Conservation (phyloP, 2,113 vertebrate genomes). For the Ursus arctos region DNA sequence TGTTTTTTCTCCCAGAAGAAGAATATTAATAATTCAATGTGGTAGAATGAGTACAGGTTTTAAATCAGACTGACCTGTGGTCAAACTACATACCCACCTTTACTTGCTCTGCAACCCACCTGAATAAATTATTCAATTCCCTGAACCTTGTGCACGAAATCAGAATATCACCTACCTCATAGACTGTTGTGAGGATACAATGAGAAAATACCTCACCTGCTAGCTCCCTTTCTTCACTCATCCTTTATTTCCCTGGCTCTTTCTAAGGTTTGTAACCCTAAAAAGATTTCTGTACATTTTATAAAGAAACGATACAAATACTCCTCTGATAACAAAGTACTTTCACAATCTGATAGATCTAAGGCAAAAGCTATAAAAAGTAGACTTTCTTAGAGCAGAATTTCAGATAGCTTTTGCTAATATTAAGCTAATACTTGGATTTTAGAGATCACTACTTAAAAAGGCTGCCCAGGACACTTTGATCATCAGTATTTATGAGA, state of each 20-base stretch:
- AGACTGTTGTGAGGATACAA: background rate
- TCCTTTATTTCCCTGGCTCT: background rate
- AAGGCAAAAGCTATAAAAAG: background rate
- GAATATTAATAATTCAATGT: background rate
- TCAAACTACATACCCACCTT: background rate
- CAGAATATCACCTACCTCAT: background rate
- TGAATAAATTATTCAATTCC: conserved; percentile 30
- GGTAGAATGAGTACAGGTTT: conserved; percentile 4
- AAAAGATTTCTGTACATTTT: conserved; percentile 29
- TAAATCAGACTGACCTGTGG: background rate
- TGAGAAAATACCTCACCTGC: background rate
- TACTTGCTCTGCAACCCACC: background rate
- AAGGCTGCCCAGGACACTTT: background rate
- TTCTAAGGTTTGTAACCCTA: conserved; percentile 29
- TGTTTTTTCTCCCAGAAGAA: background rate
- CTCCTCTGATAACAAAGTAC: background rate
- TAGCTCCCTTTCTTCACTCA: background rate
- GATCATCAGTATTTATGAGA: conserved; percentile 38
- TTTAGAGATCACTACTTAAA: background rate
- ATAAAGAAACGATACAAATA: background rate
- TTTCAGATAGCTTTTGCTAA: background rate
- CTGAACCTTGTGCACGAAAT: background rate
- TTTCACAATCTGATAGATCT: background rate
- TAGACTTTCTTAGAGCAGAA: background rate
- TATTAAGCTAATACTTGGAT: background rate